Conservation (phyloP, 1,140 invertebrate genomes). For the Helicorthomorpha holstii region DNA sequence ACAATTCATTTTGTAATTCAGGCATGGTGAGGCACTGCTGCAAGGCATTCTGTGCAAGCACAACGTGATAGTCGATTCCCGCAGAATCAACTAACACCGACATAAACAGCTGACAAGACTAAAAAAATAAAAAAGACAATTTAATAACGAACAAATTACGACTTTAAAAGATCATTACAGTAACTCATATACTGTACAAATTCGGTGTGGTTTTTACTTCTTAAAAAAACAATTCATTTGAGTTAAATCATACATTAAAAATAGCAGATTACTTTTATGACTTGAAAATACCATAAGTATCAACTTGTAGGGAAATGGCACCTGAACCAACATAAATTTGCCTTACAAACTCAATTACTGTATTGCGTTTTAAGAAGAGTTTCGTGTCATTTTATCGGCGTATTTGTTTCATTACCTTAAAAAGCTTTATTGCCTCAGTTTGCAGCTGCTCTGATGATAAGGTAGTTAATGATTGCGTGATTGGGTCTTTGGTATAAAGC, state of each 20-base stretch:
- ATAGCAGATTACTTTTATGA: too few species aligned
- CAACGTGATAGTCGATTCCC: constrained; percentile 89
- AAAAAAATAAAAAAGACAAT: constrained; percentile 21
- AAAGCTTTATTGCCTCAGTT: constrained; percentile 79
- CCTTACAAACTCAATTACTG: too few species aligned
- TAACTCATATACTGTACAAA: neutral
- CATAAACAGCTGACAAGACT: constrained; percentile 87
- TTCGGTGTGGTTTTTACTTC: neutral
- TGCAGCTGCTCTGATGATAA: constrained; percentile 67
- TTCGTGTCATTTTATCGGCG: too few species aligned
- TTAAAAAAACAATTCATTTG: neutral
- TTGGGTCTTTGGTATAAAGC: constrained; percentile 76
- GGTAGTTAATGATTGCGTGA: constrained; percentile 65
- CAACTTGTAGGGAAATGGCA: too few species aligned
- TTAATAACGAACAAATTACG: constrained; percentile 3
- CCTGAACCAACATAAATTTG: too few species aligned
- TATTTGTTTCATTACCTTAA: too few species aligned
- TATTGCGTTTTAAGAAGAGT: too few species aligned
- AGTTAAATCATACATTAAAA: neutral
- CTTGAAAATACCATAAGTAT: too few species aligned
- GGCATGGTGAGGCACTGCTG: constrained; percentile 72
- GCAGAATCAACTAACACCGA: constrained; percentile 83
- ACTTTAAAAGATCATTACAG: neutral
- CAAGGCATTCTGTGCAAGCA: constrained; percentile 80
- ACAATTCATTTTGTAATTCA: constrained; percentile 80